Conservation (phyloP, 2,797 vertebrate species). For the Brachyrhaphis roseni region DNA sequence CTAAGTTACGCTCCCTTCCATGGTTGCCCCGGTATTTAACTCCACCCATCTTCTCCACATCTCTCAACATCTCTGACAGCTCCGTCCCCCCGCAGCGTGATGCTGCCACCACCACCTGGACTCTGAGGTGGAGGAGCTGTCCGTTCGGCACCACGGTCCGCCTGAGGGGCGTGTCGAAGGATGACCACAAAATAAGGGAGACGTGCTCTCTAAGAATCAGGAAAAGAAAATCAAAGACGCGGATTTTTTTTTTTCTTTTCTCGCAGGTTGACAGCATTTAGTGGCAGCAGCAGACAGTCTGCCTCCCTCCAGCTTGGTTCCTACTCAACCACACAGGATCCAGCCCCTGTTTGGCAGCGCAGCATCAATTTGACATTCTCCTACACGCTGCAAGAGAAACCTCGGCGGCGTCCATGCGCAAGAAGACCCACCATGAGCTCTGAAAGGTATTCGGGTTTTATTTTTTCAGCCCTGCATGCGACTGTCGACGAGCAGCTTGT, state of each 20-base stretch:
- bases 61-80: background rate
- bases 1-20: background rate
- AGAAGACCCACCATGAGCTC: constrained; percentile 53
- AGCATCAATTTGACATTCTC: background rate
- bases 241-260: background rate
- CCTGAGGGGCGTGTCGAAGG: background rate
- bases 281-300: constrained; percentile 42
- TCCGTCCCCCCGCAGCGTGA: background rate
- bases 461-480: constrained; percentile 14
- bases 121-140: background rate
- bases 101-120: background rate
- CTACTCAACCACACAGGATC: constrained; percentile 17
- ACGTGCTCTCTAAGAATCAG: background rate
- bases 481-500: constrained; percentile 2
- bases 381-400: constrained; percentile 23
- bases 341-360: background rate
- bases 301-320: constrained; percentile 39
- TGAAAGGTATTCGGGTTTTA: constrained; percentile 54
- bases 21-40: background rate
- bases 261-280: constrained; percentile 34
- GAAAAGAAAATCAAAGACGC: background rate
- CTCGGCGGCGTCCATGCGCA: constrained; percentile 28
- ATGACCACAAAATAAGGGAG: background rate
- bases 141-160: background rate
- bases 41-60: background rate